A percentile compares a stretch with the other conserved stretches of the same genome.
phyloP scores from a whole-genome alignment of 2,113 vertebrate species.

The Pterocles burchelli region DNA sequence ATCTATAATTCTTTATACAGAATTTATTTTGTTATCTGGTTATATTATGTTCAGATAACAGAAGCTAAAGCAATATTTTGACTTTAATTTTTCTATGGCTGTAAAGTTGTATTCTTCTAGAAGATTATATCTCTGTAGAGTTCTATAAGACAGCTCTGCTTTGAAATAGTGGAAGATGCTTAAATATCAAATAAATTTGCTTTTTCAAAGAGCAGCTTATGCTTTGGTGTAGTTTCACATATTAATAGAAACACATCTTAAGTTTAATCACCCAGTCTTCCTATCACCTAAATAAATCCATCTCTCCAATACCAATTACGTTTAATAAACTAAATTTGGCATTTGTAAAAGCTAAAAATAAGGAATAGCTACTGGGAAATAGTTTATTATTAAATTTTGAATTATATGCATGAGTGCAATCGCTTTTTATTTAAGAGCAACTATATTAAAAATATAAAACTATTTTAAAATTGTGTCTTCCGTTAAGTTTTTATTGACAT shows the following conservation, averaged over 20 bases:
- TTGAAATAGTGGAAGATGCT: not conserved
- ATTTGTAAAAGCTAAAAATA: not conserved
- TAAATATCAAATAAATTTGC: not conserved
- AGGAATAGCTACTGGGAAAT: not conserved
- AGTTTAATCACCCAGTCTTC: not conserved
- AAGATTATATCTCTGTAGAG: not conserved
- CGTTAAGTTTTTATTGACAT: not conserved
- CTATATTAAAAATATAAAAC: not conserved
- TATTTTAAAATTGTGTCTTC: not conserved
- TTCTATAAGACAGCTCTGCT: not conserved
- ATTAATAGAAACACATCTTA: not conserved
- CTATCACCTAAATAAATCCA: not conserved
- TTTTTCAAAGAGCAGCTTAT: not conserved
- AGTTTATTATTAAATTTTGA: not conserved
- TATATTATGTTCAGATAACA: not conserved
- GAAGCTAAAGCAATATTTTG: not conserved
- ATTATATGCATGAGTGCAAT: not conserved
- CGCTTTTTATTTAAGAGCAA: not conserved
- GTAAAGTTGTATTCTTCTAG: not conserved
- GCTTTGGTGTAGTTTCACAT: not conserved
- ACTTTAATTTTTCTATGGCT: not conserved
- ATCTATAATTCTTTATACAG: not conserved
- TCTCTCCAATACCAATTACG: not conserved
- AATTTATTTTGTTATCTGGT: not conserved
- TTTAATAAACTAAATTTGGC: not conserved